These are phyloP conservation scores for Ornithoptera alexandrae DNA, from an alignment of 2,888 invertebrate species.

Conservation along the genomic window DNA sequence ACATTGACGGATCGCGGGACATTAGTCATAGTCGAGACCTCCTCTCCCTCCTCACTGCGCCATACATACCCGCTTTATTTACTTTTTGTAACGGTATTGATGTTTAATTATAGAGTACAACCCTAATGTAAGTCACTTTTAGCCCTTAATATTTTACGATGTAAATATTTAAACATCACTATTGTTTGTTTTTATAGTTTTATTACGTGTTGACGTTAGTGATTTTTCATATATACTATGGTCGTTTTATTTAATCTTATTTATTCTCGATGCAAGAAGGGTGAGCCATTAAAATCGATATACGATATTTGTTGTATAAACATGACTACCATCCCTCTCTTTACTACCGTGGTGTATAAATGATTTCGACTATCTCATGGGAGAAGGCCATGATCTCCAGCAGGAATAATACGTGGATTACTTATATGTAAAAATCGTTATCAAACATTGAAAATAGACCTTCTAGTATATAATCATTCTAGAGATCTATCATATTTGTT, in stretches of 20 bases:
- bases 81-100: slow-evolving; percentile 80
- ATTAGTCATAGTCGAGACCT: slow-evolving; percentile 84
- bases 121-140: slow-evolving; percentile 71
- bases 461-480: no score
- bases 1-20: slow-evolving; percentile 85
- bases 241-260: background rate
- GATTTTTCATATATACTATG: slow-evolving; percentile 17
- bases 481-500: no score
- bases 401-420: no score
- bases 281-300: background rate
- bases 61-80: slow-evolving; percentile 77
- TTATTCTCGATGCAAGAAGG: background rate
- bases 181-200: slow-evolving; percentile 40
- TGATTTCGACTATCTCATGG: background rate
- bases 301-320: background rate
- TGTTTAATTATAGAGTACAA: slow-evolving; percentile 77
- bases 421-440: no score
- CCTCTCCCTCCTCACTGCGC: slow-evolving; percentile 69
- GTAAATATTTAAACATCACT: slow-evolving; percentile 57
- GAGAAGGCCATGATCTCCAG: no score
- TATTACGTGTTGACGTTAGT: slow-evolving; percentile 26
- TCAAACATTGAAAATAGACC: no score
- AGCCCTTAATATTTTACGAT: slow-evolving; percentile 64
- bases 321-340: background rate
- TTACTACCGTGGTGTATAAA: background rate